Conservation (phyloP, 2,888 invertebrate species). For the Agonopterix alstromeriana region DNA sequence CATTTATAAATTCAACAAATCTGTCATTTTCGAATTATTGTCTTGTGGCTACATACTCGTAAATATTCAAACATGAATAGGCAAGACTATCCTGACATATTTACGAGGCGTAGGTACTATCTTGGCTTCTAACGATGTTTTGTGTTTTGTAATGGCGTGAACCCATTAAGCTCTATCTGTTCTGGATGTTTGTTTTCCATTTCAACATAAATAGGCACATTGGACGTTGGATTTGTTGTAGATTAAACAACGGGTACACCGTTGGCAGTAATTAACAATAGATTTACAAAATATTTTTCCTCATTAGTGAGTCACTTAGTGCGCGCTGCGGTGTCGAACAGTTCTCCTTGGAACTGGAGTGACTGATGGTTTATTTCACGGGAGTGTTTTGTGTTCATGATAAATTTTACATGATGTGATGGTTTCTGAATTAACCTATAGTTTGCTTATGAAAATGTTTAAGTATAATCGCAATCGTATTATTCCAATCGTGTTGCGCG, state of each 20-base stretch:
- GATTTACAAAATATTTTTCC: conserved; percentile 59
- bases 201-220: conserved; percentile 21
- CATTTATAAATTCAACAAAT: too few relatives aligned
- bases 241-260: conserved; percentile 39
- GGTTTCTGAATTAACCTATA: conserved; percentile 33
- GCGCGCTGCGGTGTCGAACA: conserved; percentile 14
- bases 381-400: conserved; percentile 1
- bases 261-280: conserved; percentile 50
- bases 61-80: background rate
- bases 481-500: too few relatives aligned
- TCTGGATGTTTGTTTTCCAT: conserved; percentile 30
- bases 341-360: conserved; percentile 14
- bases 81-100: background rate
- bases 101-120: conserved; percentile 19
- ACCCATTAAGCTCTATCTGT: conserved; percentile 37
- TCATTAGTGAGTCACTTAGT: conserved; percentile 45
- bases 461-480: conserved; percentile 20
- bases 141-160: conserved; percentile 12
- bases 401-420: conserved; percentile 27
- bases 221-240: conserved; percentile 31
- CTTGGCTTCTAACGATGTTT: conserved; percentile 25
- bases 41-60: too few relatives aligned
- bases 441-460: conserved; percentile 41
- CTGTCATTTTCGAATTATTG: too few relatives aligned
- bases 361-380: conserved; percentile 9